Evolutionary conservation across 2,797 vertebrate genomes (phyloP).

Genomic region (Moxostoma hubbsi): DNA sequence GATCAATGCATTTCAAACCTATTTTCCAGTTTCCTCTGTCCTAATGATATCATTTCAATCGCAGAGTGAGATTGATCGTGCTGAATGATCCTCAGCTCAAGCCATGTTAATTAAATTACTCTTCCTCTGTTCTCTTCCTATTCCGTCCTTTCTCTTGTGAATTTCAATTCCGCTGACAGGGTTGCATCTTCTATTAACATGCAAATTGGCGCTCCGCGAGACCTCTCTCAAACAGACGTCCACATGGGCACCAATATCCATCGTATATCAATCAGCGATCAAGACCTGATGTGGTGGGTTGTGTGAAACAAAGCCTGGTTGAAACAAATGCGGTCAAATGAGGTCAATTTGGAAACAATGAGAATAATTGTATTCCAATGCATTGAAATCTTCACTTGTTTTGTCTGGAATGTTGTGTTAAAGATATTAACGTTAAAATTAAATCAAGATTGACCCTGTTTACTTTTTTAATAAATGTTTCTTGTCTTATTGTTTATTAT

Average conservation of each 20-base stretch:
- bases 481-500: no score
- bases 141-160: constrained; percentile 59
- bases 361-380: neutral
- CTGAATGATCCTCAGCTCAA: constrained; percentile 48
- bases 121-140: constrained; percentile 38
- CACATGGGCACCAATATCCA: constrained; percentile 57
- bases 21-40: constrained; percentile 41
- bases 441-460: neutral
- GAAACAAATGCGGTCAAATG: constrained; percentile 49
- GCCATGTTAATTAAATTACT: constrained; percentile 58
- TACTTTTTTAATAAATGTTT: neutral
- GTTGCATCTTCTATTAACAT: constrained; percentile 74
- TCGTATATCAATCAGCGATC: constrained; percentile 37
- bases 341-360: neutral
- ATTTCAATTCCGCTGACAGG: constrained; percentile 66
- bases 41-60: constrained; percentile 55
- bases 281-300: constrained; percentile 43
- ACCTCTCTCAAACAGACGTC: constrained; percentile 68
- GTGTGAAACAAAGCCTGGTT: constrained; percentile 59
- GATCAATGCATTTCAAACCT: constrained; percentile 51
- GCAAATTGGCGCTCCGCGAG: constrained; percentile 65
- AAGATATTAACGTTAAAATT: neutral
- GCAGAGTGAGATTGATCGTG: constrained; percentile 55
- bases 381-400: neutral
- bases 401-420: neutral